phyloP scores from a whole-genome alignment of 2,888 invertebrate species.

The Ectropis crepuscularia region DNA sequence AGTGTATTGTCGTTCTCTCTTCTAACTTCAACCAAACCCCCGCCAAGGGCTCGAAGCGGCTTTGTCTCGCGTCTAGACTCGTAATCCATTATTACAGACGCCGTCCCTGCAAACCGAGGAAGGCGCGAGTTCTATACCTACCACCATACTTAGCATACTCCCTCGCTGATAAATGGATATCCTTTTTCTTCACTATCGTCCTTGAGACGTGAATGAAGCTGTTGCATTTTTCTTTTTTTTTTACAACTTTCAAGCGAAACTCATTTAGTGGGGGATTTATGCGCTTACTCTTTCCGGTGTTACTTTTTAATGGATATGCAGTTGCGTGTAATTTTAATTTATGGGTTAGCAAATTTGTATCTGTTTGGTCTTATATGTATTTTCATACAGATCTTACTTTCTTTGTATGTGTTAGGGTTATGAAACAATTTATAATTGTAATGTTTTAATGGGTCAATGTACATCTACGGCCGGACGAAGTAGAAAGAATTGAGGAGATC shows the following conservation, averaged over 20 bases:
- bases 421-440: too few species aligned
- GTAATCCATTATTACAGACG: constrained; percentile 81
- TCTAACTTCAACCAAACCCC: constrained; percentile 28
- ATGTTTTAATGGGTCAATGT: too few species aligned
- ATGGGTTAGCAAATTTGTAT: too few species aligned
- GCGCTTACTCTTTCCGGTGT: constrained; percentile 36
- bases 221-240: constrained; percentile 71
- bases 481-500: too few species aligned
- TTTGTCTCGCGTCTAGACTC: constrained; percentile 80
- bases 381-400: too few species aligned
- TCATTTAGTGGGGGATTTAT: constrained; percentile 40
- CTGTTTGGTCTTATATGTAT: too few species aligned
- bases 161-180: constrained; percentile 73
- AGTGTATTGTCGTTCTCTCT: constrained; percentile 5
- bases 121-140: constrained; percentile 63
- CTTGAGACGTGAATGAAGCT: constrained; percentile 65
- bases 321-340: too few species aligned
- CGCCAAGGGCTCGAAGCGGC: constrained; percentile 70
- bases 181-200: constrained; percentile 72
- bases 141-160: constrained; percentile 76
- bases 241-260: constrained; percentile 38
- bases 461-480: too few species aligned
- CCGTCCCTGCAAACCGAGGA: constrained; percentile 57
- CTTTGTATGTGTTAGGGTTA: too few species aligned
- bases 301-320: neutral